Base-by-base conservation (phyloP, 2,113 vertebrate genomes). In the Tenebrosternarchus preto region DNA sequence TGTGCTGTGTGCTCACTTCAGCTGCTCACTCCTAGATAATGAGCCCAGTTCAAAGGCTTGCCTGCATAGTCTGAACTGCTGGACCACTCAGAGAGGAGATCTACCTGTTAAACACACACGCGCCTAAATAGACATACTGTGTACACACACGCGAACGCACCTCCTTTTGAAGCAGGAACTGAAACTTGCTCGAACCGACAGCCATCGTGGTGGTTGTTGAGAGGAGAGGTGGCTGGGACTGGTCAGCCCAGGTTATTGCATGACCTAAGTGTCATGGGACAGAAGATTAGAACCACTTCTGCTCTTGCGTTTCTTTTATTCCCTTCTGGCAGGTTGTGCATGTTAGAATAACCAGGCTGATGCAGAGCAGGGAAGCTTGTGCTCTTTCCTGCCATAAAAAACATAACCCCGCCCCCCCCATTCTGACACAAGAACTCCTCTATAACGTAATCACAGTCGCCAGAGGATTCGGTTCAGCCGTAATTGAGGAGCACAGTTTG, bases 301-400 rank as follows among this genome's bases (percentile, higher is more conserved):
- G 93, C 91, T 92, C 91, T 93, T 93, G 91, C 89, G 85, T 92
- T 91, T 89, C 86, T 90, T 84, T 88, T 90, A 92, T 91, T 90
- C 91, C 89, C 87, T 88, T 85, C 88, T 90, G 87, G 91, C 92
- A 92, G 86, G 90, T 89, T 90, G 86, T 86, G 86, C 64, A 87
- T 90, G 86, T 90, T 92, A 91, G 86, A 91, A 92, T 90, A 89
- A 88, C 88, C 88, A 81, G 87, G 89, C 91, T 89, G 91, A 78
- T 91, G 90, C 88, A 85, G 88, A 90, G 86, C 85, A 88, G 88
- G 89, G 85, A 83, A 84, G 89, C 82, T 89, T 87, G 82, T 86
- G 84, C 80, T 76, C 77, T 86, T 67, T 82, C 85, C 87, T 82
- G 88, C 86, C 20, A 88, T 89, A 88, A 87, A 84, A 86, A 90